Evolutionary conservation across 2,797 vertebrate genomes (phyloP), one percentile per base, ranked within the genome.

Genomic region (Xerus rutilus): DNA sequence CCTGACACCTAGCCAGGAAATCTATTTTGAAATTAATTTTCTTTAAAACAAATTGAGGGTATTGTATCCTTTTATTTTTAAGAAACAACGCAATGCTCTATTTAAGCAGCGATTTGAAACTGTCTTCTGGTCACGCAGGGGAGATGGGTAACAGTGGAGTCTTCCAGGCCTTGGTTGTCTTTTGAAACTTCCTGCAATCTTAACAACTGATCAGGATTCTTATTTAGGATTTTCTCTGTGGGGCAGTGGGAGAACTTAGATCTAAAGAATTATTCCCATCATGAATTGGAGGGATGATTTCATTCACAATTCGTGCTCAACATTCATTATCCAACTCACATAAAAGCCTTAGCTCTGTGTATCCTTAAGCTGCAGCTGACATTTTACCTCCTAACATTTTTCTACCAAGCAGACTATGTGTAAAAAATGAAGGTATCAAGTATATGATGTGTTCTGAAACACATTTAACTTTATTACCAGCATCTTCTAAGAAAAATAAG

Each of bases 361-460:
- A 79, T 97, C 94, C 95, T 94, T 95, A 96, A 98, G 95, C 87
- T 89, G 54, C 86, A 86, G 95, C 91, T 98, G 98, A 97, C 95
- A 96, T 98, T 98, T 98, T 97, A 79, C 94, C 95, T 97, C 90
- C 96, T 92, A 76, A 96, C 91, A 86, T 98, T 98, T 98, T 97
- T 94, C 25, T 67, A 92, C 77, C 91, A 98, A 96, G 85, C 88
- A 1, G 28, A 73, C 69, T 92, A 69, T 39, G 70, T 64, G 72
- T 23, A 78, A 92, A 79, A 94, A 93, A 96, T 82, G 89, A 96
- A 96, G 84, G 35, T 96, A 91, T 78, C 93, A 91, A 72, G 62
- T 25, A 32, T 76, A 72, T 67, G 30, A 76, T 84, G 39, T 85
- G 79, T 97, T 93, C 86, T 93, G 86, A 95, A 88, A 92, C 57